Evolutionary conservation across 2,888 invertebrate genomes (phyloP), one percentile per base, ranked within the genome.

Genomic region (Crossocerus cetratus): DNA sequence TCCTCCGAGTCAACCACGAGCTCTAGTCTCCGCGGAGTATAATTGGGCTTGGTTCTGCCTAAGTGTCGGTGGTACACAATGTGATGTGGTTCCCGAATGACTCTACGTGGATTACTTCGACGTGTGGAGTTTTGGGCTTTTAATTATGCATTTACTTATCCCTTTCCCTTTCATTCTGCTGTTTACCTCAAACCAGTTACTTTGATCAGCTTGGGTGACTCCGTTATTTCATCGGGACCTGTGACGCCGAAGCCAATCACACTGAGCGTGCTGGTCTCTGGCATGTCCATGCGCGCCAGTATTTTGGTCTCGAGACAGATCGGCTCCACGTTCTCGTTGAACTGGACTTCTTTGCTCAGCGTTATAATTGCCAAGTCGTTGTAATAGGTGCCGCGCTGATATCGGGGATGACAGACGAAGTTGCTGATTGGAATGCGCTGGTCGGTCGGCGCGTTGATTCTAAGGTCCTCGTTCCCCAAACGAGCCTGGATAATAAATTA

Each of bases 221-320:
- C 60, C 53, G 0, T 71, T 71, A 0, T 69, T n/a, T n/a, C 65
- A 16, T 61, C 80, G 14, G 80, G 67, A 3, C 64, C 71, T 0
- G 84, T 87, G 0, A 69, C 74, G 3, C 89, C 89, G 83, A 86
- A 89, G 18, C 89, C 89, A 2, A 84, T 79, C 0, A 84, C 86
- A 2, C 86, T 56, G 2, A 89, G 77, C 2, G 83, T 75, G 2
- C 72, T 71, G 42, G 82, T 70, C 5, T 66, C 1, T 16, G 42
- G 21, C 5, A 55, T 18, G 0, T 2, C 13, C 2, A 66, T 44
- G 3, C 61, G 16, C 1, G 45, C n/a, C 3, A 82, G 42, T 0
- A 86, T 67, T 76, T 80, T 84, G 0, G 86, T 86, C 71, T 86
- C 83, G 0, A 89, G 76, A 42, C 89, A 89, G 62, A 87, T 79